A percentile compares a stretch with the other conserved stretches of the same genome.
Evolutionary conservation across 2,888 invertebrate genomes (phyloP).

Genomic region (Conomelus anceps): DNA sequence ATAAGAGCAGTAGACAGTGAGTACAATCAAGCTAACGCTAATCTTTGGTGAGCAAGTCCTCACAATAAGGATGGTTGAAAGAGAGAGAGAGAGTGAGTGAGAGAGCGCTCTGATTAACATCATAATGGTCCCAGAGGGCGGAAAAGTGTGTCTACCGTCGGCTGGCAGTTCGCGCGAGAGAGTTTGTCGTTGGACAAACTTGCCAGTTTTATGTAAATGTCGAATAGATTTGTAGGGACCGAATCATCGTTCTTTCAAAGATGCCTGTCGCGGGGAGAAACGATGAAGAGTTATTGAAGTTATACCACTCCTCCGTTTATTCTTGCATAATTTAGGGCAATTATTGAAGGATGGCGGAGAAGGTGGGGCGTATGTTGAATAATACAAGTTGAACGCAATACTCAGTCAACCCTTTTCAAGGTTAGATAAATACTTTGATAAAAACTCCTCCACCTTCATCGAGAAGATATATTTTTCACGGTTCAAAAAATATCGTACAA

Average conservation of each 20-base stretch:
- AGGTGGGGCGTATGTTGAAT: neutral
- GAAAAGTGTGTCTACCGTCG: neutral
- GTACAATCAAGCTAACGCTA: neutral
- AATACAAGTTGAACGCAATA: neutral
- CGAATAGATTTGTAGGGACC: neutral
- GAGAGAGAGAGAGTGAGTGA: neutral
- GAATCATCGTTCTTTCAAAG: neutral
- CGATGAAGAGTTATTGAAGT: neutral
- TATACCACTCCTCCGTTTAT: neutral
- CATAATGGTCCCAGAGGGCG: neutral
- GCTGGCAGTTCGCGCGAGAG: neutral
- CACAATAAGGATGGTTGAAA: neutral
- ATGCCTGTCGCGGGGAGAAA: neutral
- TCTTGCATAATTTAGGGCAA: neutral
- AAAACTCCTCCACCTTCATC: neutral
- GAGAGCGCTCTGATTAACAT: neutral
- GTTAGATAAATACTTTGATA: neutral
- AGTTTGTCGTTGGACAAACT: neutral
- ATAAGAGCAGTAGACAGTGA: neutral
- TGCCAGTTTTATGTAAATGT: neutral
- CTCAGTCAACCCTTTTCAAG: neutral
- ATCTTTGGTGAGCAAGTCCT: neutral
- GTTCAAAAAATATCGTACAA: constrained; percentile 22
- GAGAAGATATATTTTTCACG: constrained; percentile 26
- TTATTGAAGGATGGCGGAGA: neutral